These are phyloP conservation scores for Xiphorhynchus erythropygius DNA, from an alignment of 2,797 vertebrate genomes.

Conservation along the genomic window DNA sequence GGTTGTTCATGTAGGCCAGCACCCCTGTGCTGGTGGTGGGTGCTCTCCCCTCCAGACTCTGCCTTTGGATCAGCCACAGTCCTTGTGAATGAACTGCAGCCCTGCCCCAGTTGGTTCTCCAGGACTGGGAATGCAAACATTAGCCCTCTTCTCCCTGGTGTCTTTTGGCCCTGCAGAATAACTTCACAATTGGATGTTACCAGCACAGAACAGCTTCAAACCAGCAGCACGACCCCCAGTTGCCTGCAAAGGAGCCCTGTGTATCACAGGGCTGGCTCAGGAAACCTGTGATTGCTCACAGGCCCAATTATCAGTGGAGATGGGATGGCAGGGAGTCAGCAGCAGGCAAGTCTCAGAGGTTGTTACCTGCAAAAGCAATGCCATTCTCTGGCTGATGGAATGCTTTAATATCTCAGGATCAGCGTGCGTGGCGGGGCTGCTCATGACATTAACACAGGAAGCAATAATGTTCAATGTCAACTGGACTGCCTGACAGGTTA, in stretches of 20 bases:
- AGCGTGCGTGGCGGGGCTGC: background rate
- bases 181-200: background rate
- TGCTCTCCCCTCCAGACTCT: background rate
- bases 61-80: background rate
- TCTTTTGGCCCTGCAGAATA: background rate
- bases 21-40: background rate
- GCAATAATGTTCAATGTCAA: background rate
- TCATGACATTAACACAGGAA: background rate
- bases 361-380: background rate
- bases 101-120: background rate
- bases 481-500: background rate
- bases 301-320: background rate
- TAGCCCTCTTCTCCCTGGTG: background rate
- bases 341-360: background rate
- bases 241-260: background rate
- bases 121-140: background rate
- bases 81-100: background rate
- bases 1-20: background rate
- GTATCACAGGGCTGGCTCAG: background rate
- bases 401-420: conserved; percentile 16
- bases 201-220: background rate
- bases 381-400: conserved; percentile 18
- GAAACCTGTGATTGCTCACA: background rate
- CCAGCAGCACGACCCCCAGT: background rate
- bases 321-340: background rate